phyloP scores from a whole-genome alignment of 2,888 invertebrate genomes.

The Prostheceraeus crozeri region DNA sequence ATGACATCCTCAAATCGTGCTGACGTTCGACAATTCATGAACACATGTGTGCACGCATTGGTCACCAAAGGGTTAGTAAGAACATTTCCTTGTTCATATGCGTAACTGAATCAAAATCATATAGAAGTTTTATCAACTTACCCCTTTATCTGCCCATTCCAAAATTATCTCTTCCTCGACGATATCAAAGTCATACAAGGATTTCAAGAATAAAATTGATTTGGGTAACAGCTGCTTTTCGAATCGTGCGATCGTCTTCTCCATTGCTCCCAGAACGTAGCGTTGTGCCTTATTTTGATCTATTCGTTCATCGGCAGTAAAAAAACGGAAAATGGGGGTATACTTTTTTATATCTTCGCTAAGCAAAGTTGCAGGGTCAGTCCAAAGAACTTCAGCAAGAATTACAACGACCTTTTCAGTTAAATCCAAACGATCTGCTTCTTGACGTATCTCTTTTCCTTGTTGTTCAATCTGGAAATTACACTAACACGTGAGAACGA shows the following conservation, averaged over 20 bases:
- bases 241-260: constrained; percentile 71
- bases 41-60: no score
- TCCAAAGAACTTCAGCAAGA: constrained; percentile 76
- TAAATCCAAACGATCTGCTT: constrained; percentile 84
- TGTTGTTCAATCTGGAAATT: no score
- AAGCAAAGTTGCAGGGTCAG: constrained; percentile 59
- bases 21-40: no score
- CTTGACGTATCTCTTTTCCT: constrained; percentile 64
- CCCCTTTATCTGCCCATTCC: constrained; percentile 72
- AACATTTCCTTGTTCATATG: no score
- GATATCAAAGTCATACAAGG: constrained; percentile 87
- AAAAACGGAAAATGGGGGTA: constrained; percentile 48
- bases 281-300: constrained; percentile 58
- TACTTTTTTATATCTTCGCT: constrained; percentile 59
- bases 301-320: constrained; percentile 1
- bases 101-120: no score
- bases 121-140: no score
- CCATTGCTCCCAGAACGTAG: constrained; percentile 85
- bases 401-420: constrained; percentile 85
- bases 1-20: no score
- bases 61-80: no score
- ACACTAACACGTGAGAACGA: no score
- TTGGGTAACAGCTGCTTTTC: constrained; percentile 70
- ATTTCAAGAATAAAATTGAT: constrained; percentile 77
- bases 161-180: constrained; percentile 84